These are phyloP conservation scores for Meloidogyne exigua DNA, from an alignment of 1,140 invertebrate species.

Conservation along the genomic window DNA sequence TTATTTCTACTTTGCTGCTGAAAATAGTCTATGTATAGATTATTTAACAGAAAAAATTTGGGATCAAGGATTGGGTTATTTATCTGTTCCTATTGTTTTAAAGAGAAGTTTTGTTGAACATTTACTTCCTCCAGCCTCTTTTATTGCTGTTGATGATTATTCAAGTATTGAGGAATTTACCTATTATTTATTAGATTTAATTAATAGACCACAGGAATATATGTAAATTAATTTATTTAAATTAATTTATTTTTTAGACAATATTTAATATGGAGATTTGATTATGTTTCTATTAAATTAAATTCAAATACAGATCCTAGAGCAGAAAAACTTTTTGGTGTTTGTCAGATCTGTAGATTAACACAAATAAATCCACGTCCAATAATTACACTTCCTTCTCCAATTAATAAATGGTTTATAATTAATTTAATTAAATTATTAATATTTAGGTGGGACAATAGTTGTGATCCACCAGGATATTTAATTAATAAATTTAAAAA, in stretches of 20 bases:
- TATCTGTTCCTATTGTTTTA: slow-evolving; percentile 55
- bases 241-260: slow-evolving; percentile 41
- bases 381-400: not conserved
- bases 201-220: slow-evolving; percentile 51
- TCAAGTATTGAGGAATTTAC: slow-evolving; percentile 41
- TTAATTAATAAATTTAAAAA: slow-evolving; percentile 11
- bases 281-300: slow-evolving; percentile 52
- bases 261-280: slow-evolving; percentile 55
- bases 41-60: slow-evolving; percentile 65
- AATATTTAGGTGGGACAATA: slow-evolving; percentile 16
- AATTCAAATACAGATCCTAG: slow-evolving; percentile 50
- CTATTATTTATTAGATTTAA: slow-evolving; percentile 47
- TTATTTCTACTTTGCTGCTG: slow-evolving; percentile 76
- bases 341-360: slow-evolving; percentile 57
- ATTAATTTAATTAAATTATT: slow-evolving; percentile 4
- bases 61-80: slow-evolving; percentile 50
- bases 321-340: slow-evolving; percentile 56
- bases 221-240: slow-evolving; percentile 35
- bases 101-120: slow-evolving; percentile 52
- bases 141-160: slow-evolving; percentile 60
- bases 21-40: slow-evolving; percentile 69
- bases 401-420: slow-evolving; percentile 7
- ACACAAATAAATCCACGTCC: slow-evolving; percentile 24
- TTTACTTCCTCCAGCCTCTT: slow-evolving; percentile 55
- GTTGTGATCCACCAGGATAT: slow-evolving; percentile 4